Evolutionary conservation across 2,888 invertebrate species (phyloP).

Genomic region (Agonopterix heracliana): DNA sequence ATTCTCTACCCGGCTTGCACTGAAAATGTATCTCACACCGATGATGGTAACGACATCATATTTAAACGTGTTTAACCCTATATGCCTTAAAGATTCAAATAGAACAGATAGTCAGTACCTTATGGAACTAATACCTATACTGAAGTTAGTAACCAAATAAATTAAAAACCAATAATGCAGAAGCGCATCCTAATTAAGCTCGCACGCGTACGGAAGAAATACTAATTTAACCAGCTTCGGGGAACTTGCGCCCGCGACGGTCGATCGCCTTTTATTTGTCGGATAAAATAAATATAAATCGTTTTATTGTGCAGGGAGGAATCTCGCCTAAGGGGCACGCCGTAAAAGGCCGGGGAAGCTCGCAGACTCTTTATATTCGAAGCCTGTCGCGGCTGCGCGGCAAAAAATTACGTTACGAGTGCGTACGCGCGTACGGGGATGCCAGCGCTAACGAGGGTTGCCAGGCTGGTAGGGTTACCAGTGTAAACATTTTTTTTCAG

Average conservation of each 20-base stretch:
- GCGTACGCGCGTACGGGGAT: conserved; percentile 58
- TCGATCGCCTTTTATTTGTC: conserved; percentile 40
- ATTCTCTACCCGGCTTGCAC: no score
- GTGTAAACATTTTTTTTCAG: neutral
- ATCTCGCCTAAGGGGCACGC: conserved; percentile 60
- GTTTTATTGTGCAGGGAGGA: conserved; percentile 60
- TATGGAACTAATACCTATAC: no score
- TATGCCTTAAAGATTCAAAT: no score
- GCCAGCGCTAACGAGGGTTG: conserved; percentile 36
- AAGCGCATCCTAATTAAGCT: conserved; percentile 18
- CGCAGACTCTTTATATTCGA: conserved; percentile 54
- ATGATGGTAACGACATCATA: no score
- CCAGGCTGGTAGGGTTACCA: conserved; percentile 23
- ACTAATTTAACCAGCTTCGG: conserved; percentile 51
- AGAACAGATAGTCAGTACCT: no score
- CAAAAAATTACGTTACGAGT: conserved; percentile 68
- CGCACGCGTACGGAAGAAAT: conserved; percentile 42
- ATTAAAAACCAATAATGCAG: neutral
- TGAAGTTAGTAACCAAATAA: no score
- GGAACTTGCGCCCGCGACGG: conserved; percentile 24
- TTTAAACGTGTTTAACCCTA: no score
- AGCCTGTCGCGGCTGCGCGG: conserved; percentile 36
- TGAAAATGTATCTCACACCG: no score
- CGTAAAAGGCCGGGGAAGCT: conserved; percentile 64
- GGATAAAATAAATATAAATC: conserved; percentile 67